Evolutionary conservation across 2,888 invertebrate species (phyloP).

Genomic region (Gerris lacustris): DNA sequence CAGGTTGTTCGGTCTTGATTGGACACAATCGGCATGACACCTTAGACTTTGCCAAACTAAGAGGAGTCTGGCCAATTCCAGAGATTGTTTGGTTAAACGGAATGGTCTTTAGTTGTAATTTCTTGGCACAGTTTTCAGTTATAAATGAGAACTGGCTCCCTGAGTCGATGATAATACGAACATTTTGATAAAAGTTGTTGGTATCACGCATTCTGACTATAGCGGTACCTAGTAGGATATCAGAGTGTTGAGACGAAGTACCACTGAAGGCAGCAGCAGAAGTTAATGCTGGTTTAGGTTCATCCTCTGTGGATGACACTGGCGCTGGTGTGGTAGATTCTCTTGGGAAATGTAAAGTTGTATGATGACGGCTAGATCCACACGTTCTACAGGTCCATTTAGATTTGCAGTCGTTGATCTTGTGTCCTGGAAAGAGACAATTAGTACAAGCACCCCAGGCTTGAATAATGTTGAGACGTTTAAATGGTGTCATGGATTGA

Average conservation of each 20-base stretch:
- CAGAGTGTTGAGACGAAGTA: neutral
- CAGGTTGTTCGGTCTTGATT: neutral
- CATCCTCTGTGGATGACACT: neutral
- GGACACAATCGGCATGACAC: conserved; percentile 4
- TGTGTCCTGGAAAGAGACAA: conserved; percentile 10
- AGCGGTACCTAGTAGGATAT: conserved; percentile 13
- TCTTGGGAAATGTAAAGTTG: neutral
- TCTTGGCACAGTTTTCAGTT: conserved; percentile 6
- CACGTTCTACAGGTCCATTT: conserved; percentile 3
- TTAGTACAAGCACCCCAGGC: conserved; percentile 1
- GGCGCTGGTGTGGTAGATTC: neutral
- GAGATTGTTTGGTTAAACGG: neutral
- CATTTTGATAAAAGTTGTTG: neutral
- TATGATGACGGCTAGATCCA: neutral
- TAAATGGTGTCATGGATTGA: neutral
- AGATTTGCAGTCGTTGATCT: neutral
- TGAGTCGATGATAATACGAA: conserved; percentile 8
- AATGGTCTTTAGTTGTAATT: neutral
- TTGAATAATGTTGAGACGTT: neutral
- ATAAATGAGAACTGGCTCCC: conserved; percentile 14
- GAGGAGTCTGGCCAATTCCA: conserved; percentile 5
- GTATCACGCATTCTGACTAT: conserved; percentile 5
- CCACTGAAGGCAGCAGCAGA: neutral
- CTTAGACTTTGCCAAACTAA: neutral
- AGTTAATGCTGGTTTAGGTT: neutral